Evolutionary conservation across 2,113 vertebrate species (phyloP).

Genomic region (Bungarus multicinctus): DNA sequence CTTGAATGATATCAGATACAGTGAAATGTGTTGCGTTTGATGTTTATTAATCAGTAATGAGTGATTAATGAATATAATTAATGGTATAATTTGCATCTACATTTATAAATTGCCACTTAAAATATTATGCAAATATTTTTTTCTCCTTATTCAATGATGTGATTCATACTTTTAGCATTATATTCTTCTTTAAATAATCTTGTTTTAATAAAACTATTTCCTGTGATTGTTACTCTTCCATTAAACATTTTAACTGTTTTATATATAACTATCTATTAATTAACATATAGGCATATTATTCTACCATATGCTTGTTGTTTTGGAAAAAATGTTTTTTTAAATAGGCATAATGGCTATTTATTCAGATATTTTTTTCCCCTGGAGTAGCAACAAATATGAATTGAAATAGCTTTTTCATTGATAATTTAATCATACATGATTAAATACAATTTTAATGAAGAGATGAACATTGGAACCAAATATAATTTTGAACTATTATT

Average conservation of each 20-base stretch:
- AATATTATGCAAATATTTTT: background rate
- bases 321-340: background rate
- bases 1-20: background rate
- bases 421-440: conserved; percentile 39
- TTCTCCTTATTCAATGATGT: background rate
- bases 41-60: background rate
- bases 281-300: background rate
- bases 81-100: background rate
- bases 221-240: background rate
- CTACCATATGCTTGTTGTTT: background rate
- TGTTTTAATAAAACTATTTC: background rate
- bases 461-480: conserved; percentile 43
- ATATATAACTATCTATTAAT: background rate
- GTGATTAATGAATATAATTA: background rate
- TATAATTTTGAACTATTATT: conserved; percentile 56
- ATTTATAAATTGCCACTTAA: background rate
- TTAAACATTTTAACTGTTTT: background rate
- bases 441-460: conserved; percentile 51
- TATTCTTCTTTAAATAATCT: background rate
- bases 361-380: background rate
- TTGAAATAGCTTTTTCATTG: conserved; percentile 34
- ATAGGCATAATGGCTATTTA: background rate
- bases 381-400: conserved; percentile 34
- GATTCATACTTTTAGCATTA: background rate
- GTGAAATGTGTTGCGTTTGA: background rate